Evolutionary conservation across 37 sponge, comb jelly and placozoan species (phyloP), one percentile per base, ranked within the genome.

Genomic region (Petrosia ficiformis): DNA sequence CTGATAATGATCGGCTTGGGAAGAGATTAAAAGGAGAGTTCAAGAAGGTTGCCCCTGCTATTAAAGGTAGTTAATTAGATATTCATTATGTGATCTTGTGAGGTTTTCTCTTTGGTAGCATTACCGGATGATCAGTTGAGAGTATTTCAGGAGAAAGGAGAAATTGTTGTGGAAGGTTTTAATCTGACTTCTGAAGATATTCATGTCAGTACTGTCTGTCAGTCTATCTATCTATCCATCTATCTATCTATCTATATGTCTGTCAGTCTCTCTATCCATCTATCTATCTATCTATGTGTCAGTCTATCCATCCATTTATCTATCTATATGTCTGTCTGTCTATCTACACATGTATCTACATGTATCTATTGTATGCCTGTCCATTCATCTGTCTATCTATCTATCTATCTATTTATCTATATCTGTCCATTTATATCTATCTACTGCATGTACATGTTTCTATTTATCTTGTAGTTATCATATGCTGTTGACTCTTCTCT

Each of bases 21-120:
- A 89, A 89, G 75, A 61, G 99, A 31, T 77, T 98, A 19, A 98
- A 98, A 74, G 88, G 84, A 30, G 93, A 87, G 37, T 92, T 95
- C 72, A 92, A 92, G 76, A 82, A 69, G 65, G 26, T 58, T 34
- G 60, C 59, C 8, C 39, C 69, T 68, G 69, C 69, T 39, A 16
- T 68, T 8, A 68, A 39, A 16, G 42, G 42, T 68, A 25, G n/a
- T 30, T 11, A 14, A 25, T 64, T 64, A 10, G 10, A 31, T 64
- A 14, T 64, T 64, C 24, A 25, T 64, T 30, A 14, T 30, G 29
- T 64, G n/a, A 25, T 21, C 21, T 54, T 54, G 16, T 21, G 16
- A 16, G 21, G 16, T 54, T 21, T 54, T 54, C 57, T 21, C 21
- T 21, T 21, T 21, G 21, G 6, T 72, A 60, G 73, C 79, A 26